Evolutionary conservation across 2,797 vertebrate genomes (phyloP).

Genomic region (Clarias platycephalus): DNA sequence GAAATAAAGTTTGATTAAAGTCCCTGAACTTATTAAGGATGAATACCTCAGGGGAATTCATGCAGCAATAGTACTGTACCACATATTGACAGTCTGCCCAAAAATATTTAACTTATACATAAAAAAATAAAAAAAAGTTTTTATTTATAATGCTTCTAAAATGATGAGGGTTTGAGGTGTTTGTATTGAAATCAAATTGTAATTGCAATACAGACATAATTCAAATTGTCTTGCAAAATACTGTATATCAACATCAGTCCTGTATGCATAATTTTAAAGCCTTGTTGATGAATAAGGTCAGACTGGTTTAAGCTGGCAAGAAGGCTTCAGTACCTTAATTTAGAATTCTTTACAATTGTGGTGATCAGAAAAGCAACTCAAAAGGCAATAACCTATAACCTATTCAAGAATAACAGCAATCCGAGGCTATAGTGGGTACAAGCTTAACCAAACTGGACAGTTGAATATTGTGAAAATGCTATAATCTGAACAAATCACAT

Average conservation of each 20-base stretch:
- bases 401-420: background rate
- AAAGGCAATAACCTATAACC: background rate
- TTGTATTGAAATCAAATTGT: constrained; percentile 54
- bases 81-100: constrained; percentile 75
- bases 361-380: background rate
- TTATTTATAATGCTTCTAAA: constrained; percentile 76
- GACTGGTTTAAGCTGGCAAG: background rate
- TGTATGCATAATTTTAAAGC: no score
- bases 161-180: constrained; percentile 60
- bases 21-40: constrained; percentile 75
- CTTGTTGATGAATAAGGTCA: background rate
- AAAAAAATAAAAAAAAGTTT: constrained; percentile 64
- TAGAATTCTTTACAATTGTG: background rate
- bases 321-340: background rate
- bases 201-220: background rate
- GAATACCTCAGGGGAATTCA: constrained; percentile 76
- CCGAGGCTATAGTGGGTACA: background rate
- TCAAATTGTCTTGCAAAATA: background rate
- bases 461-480: background rate
- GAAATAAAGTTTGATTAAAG: constrained; percentile 71
- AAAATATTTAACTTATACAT: constrained; percentile 42
- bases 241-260: background rate
- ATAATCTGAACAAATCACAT: background rate
- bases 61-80: constrained; percentile 58
- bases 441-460: background rate